Base-by-base conservation (phyloP, 2,113 vertebrate species). In the Ploceus nigricollis region DNA sequence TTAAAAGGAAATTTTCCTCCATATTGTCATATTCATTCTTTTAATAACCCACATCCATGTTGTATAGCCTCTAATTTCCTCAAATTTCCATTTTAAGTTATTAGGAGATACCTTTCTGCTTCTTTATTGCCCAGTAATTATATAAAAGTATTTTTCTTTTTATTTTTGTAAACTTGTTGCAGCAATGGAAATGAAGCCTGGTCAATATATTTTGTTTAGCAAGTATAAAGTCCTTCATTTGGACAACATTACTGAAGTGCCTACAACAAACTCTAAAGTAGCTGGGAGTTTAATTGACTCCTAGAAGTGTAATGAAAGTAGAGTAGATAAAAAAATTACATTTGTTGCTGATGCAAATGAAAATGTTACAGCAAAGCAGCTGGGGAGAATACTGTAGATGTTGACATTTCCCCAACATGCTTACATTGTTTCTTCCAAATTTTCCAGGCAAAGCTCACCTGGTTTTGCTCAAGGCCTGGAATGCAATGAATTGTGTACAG, bases 401-500 rank as follows among this genome's bases (percentile, higher is more conserved):
- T 97, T 97, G 97, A 97, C 64, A 83, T 76, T 94, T 97, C 81
- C 78, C 75, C 64, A 96, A 42, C 45, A 87, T 86, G 72, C 93
- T 94, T 90, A 79, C 71, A 80, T 80, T 90, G 95, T 95, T 98
- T 94, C 96, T 94, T 90, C 78, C 82, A 91, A 37, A 70, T 96
- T 97, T 97, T 94, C 97, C 90, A 96, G 75, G 94, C 97, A 92
- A 96, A 96, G 63, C 82, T 98, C 96, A 98, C 97, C 97, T 98
- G 97, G 95, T 96, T 98, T 98, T 97, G 82, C 96, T 97, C 97
- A 98, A 96, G 93, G 78, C 66, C 93, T 86, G 92, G 95, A 97
- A 96, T 90, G 56, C 83, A 82, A 58, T 4, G 78, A 97, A 96
- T 97, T 97, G 70, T 96, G 92, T 93, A 97, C 28, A 63, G 90